These are phyloP conservation scores for Cactoblastis cactorum DNA, from an alignment of 2,888 invertebrate genomes.

Conservation along the genomic window DNA sequence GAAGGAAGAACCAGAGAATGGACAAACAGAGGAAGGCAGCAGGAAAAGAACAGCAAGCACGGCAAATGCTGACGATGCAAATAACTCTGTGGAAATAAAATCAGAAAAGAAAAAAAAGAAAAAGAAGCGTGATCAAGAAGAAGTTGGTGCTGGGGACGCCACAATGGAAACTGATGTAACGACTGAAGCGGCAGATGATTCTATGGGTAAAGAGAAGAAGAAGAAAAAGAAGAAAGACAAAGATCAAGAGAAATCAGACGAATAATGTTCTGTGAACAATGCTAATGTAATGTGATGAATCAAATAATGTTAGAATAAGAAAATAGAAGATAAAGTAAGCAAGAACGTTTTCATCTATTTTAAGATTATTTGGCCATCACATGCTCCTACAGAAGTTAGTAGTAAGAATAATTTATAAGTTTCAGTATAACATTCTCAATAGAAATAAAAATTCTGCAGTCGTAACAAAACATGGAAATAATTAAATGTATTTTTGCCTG, in stretches of 20 bases:
- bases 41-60: constrained; percentile 79
- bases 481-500: too few relatives aligned
- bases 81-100: constrained; percentile 63
- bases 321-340: too few relatives aligned
- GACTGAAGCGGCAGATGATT: constrained; percentile 53
- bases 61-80: constrained; percentile 66
- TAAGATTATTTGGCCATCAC: too few relatives aligned
- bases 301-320: too few relatives aligned
- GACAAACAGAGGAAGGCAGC: constrained; percentile 50
- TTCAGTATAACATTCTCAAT: too few relatives aligned
- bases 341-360: too few relatives aligned
- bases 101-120: constrained; percentile 83
- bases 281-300: neutral
- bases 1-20: constrained; percentile 39
- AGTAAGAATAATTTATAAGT: too few relatives aligned
- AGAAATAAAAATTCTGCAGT: too few relatives aligned
- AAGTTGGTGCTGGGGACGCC: constrained; percentile 47
- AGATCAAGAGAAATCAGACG: constrained; percentile 76
- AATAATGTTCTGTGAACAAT: constrained; percentile 29
- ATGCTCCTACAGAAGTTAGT: too few relatives aligned
- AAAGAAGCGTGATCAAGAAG: constrained; percentile 79
- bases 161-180: constrained; percentile 57
- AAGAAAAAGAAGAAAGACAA: constrained; percentile 89
- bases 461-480: too few relatives aligned
- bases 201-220: constrained; percentile 83